A percentile compares a stretch with the other conserved stretches of the same genome.
Conservation (phyloP, 2,113 vertebrate species). For the Rhadina sibilatrix region DNA sequence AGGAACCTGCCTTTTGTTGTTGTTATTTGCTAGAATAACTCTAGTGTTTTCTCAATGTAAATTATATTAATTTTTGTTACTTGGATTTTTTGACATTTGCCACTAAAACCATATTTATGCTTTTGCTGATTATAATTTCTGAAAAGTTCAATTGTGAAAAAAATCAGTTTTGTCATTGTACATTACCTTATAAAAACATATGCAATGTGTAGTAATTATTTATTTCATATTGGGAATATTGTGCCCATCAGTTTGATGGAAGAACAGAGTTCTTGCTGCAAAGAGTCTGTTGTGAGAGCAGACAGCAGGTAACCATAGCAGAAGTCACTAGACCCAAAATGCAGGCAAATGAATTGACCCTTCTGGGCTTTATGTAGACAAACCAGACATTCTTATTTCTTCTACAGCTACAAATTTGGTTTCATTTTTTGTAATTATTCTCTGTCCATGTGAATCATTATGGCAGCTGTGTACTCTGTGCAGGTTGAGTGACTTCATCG, state of each 20-base stretch:
- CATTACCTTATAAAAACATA: background rate
- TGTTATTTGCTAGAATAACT: background rate
- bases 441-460: background rate
- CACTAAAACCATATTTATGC: background rate
- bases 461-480: background rate
- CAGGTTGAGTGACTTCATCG: background rate
- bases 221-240: background rate
- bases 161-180: background rate
- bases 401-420: background rate
- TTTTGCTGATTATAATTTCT: background rate
- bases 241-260: background rate
- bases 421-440: background rate
- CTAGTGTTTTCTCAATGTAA: background rate
- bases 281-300: background rate
- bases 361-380: background rate
- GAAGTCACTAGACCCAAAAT: background rate
- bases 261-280: background rate
- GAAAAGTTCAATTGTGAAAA: background rate
- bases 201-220: background rate
- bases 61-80: background rate
- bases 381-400: background rate
- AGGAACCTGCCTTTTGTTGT: background rate
- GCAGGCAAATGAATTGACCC: background rate
- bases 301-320: background rate
- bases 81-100: background rate